phyloP scores from a whole-genome alignment of 2,113 vertebrate genomes.

The Forbesichthys agassizii region DNA sequence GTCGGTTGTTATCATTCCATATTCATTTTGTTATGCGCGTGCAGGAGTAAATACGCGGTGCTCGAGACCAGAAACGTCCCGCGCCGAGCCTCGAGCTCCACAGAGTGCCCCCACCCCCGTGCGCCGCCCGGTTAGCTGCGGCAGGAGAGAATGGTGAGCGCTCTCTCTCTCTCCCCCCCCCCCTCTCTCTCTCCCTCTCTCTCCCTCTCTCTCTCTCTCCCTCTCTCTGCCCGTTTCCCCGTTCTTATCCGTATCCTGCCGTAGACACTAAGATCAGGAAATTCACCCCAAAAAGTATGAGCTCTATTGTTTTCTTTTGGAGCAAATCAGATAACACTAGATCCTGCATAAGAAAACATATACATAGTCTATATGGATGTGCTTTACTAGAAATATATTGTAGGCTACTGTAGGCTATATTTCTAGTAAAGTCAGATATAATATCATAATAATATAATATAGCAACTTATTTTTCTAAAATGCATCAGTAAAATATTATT shows the following conservation, averaged over 20 bases:
- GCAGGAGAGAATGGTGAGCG: conserved; percentile 48
- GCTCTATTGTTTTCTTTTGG: not conserved
- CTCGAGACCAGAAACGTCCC: conserved; percentile 74
- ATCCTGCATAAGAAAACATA: not conserved
- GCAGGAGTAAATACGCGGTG: conserved; percentile 67
- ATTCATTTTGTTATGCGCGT: conserved; percentile 57
- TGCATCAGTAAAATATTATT: not conserved
- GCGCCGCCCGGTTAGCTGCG: conserved; percentile 61
- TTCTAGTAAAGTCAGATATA: not conserved
- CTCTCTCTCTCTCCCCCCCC: too few relatives aligned
- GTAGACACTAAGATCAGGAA: not conserved
- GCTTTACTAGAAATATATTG: not conserved
- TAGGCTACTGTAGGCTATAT: not conserved
- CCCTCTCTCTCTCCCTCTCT: not conserved
- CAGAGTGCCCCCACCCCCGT: conserved; percentile 24
- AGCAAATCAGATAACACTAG: not conserved
- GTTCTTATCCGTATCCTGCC: not conserved
- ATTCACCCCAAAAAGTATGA: not conserved
- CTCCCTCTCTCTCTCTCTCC: conserved; percentile 1
- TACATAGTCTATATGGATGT: not conserved
- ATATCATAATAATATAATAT: not conserved
- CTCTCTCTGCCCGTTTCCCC: not conserved
- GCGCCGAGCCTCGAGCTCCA: conserved; percentile 63
- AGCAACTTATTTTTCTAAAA: not conserved
- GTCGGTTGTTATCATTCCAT: conserved; percentile 59